Evolutionary conservation across 1,140 invertebrate genomes (phyloP).

Genomic region (Atta cephalotes): DNA sequence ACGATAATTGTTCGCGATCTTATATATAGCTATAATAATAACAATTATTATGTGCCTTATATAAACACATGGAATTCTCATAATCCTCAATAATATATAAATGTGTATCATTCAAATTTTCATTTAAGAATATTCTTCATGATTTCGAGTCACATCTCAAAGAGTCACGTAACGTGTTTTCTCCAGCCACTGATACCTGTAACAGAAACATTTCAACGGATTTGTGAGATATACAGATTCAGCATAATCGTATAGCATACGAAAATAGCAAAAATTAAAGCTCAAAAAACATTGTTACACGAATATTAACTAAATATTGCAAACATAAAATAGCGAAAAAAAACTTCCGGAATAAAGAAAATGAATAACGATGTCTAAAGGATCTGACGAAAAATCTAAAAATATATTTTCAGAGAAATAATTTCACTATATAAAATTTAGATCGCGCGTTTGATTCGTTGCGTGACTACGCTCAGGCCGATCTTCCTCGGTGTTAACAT

Average conservation of each 20-base stretch:
- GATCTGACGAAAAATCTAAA: background rate
- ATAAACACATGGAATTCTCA: conserved; percentile 16
- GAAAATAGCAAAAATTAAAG: background rate
- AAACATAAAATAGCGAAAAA: background rate
- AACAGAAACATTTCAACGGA: conserved; percentile 63
- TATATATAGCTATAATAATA: conserved; percentile 51
- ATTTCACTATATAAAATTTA: conserved; percentile 1
- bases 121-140: conserved; percentile 6
- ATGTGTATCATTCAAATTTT: conserved; percentile 18
- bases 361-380: background rate
- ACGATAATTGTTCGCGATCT: conserved; percentile 69
- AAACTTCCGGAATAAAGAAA: background rate
- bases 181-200: conserved; percentile 67
- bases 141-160: background rate
- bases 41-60: conserved; percentile 43
- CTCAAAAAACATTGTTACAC: background rate
- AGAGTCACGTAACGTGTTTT: background rate
- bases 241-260: background rate
- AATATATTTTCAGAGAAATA: background rate
- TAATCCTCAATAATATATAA: conserved; percentile 10
- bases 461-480: background rate
- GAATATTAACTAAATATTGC: background rate
- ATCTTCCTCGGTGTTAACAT: conserved; percentile 27
- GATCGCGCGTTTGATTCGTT: background rate
- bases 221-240: background rate